These are phyloP conservation scores for Batillaria attramentaria DNA, from an alignment of 1,140 invertebrate genomes.

Conservation along the genomic window DNA sequence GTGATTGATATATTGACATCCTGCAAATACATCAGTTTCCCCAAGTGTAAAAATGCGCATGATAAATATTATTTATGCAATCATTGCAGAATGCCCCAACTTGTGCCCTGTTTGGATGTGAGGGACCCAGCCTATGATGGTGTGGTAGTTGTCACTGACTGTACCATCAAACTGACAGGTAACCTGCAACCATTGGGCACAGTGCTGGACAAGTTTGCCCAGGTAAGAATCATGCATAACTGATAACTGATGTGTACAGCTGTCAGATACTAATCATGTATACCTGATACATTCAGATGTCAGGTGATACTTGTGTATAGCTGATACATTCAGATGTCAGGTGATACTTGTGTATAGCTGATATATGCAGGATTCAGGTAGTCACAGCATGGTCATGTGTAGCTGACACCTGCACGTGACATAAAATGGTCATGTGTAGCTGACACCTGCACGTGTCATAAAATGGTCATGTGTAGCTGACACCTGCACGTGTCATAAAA, in stretches of 20 bases:
- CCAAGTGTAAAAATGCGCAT: too few relatives aligned
- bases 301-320: neutral
- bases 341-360: neutral
- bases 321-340: neutral
- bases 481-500: neutral
- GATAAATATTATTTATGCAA: too few relatives aligned
- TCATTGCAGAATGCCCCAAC: conserved; percentile 52
- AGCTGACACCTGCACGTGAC: neutral
- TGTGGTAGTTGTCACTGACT: conserved; percentile 68
- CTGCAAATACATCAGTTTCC: too few relatives aligned
- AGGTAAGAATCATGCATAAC: conserved; percentile 46
- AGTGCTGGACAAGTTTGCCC: conserved; percentile 58
- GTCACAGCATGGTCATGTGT: neutral
- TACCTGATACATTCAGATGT: conserved; percentile 1
- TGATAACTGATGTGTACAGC: neutral
- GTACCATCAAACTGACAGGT: conserved; percentile 58
- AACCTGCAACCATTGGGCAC: conserved; percentile 55
- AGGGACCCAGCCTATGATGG: conserved; percentile 65
- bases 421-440: too few relatives aligned
- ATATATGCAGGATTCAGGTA: neutral
- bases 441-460: neutral
- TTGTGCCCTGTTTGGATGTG: conserved; percentile 58
- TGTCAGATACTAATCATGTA: neutral
- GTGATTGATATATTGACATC: too few relatives aligned
- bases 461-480: neutral